Evolutionary conservation across 2,888 invertebrate genomes (phyloP), one percentile per base, ranked within the genome.

Genomic region (Fabriciana adippe): DNA sequence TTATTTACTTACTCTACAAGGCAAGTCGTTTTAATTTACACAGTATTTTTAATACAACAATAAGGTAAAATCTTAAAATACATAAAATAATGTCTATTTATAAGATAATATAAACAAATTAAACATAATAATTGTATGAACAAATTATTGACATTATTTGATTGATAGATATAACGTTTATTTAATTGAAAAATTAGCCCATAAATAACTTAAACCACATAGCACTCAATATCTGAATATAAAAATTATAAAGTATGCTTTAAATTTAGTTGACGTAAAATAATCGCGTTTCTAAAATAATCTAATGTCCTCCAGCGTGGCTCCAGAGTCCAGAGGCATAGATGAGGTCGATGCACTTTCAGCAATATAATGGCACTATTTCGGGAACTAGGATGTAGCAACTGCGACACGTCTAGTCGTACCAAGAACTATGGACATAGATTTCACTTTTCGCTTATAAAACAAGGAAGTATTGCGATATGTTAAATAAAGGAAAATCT

Each of bases 261-360:
- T 15, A 26, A 6, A 11, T 41, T 51, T 16, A 51, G 50, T 51
- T 16, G 50, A 16, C 16, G 2, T 8, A 51, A 16, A 51, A 31
- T 31, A 31, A 53, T 51, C 14, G 14, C n/a, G 59, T 26, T 75
- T 81, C 87, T 89, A 85, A 85, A 81, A 83, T 83, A 87, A 81
- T 80, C 83, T 84, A 73, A 85, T 83, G 82, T 83, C 79, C 74
- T 48, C 77, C 73, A 75, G 68, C 73, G 66, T 73, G 70, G 71
- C 72, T 73, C 68, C 66, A 71, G 79, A 81, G 80, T 73, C 68
- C 66, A 71, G 79, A 81, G 80, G 48, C 66, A 76, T 41, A 41
- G 11, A 73, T 57, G 70, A 66, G 89, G 82, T 86, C 87, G 77
- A 79, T 78, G 88, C 73, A 76, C 89, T 79, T 76, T 72, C 78